Percentiles rank a stretch among this genome's conserved stretches.
Conservation (phyloP, 2,113 vertebrate species). For the Archocentrus centrarchus region DNA sequence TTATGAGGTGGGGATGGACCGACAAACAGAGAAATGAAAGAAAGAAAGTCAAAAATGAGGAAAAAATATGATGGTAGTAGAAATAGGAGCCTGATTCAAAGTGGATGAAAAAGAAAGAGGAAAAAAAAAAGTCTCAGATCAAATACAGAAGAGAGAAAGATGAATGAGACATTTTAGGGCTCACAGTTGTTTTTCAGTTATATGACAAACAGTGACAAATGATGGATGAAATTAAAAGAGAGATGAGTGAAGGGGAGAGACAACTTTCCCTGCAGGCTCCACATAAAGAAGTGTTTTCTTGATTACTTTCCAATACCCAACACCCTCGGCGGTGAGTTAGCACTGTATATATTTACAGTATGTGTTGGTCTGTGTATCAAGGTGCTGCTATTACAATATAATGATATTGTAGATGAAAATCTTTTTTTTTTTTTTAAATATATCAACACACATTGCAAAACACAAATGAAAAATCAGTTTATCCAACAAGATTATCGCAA, state of each 20-base stretch:
- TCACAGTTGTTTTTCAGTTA: conserved; percentile 56
- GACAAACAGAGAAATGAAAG: background rate
- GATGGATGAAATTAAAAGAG: conserved; percentile 66
- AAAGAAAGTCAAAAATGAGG: background rate
- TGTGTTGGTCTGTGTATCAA: background rate
- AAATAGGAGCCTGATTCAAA: background rate
- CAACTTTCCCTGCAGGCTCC: conserved; percentile 33
- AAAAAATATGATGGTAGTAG: background rate
- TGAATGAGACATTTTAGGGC: conserved; percentile 54
- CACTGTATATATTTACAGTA: background rate
- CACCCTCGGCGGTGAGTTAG: conserved; percentile 5
- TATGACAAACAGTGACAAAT: conserved; percentile 66
- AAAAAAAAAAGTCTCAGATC: conserved; percentile 22
- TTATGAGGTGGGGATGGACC: background rate
- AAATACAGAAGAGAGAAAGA: conserved; percentile 47
- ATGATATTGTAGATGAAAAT: background rate
- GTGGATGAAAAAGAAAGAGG: background rate
- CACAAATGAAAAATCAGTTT: background rate
- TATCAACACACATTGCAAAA: background rate
- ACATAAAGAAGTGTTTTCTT: conserved; percentile 46
- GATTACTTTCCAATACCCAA: conserved; percentile 33
- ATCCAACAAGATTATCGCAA: background rate
- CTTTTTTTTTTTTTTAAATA: background rate
- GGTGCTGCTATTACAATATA: background rate
- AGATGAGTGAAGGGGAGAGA: conserved; percentile 30